Evolutionary conservation across 2,888 invertebrate species (phyloP).

Genomic region (Lepidochitona cinerea): DNA sequence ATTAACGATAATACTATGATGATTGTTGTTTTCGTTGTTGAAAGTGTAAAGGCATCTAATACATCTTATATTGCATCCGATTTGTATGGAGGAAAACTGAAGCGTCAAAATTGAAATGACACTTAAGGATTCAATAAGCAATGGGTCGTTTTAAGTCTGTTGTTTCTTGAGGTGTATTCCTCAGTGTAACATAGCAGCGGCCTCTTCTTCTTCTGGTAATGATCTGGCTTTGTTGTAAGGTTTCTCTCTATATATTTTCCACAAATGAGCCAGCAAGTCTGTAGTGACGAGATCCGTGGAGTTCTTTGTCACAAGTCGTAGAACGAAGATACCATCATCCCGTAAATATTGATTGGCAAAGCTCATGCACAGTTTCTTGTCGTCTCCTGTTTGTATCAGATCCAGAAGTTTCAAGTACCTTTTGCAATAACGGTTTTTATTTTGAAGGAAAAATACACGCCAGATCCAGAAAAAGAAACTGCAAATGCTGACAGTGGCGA

Average conservation of each 20-base stretch:
- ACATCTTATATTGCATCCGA: too few species aligned
- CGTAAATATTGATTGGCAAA: conserved; percentile 57
- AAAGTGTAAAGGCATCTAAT: too few species aligned
- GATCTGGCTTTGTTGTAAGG: conserved; percentile 11
- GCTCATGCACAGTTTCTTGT: conserved; percentile 47
- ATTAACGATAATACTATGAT: too few species aligned
- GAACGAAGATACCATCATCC: conserved; percentile 58
- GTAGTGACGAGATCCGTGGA: conserved; percentile 57
- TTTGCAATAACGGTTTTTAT: conserved; percentile 44
- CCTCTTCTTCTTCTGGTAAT: background rate
- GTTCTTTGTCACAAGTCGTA: conserved; percentile 52
- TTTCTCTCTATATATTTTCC: conserved; percentile 53
- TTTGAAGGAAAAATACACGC: conserved; percentile 44
- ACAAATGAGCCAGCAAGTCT: conserved; percentile 50
- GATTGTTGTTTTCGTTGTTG: too few species aligned
- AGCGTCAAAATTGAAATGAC: too few species aligned
- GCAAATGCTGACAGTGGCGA: conserved; percentile 43
- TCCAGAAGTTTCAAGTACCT: conserved; percentile 55
- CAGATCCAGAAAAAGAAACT: conserved; percentile 52
- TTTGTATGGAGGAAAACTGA: too few species aligned
- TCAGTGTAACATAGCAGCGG: background rate
- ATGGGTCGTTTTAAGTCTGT: too few species aligned
- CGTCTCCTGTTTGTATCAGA: conserved; percentile 47
- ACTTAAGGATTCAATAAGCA: too few species aligned
- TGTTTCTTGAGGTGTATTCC: too few species aligned